Evolutionary conservation across 2,888 invertebrate species (phyloP), one percentile per base, ranked within the genome.

Genomic region (Aquatica leii): DNA sequence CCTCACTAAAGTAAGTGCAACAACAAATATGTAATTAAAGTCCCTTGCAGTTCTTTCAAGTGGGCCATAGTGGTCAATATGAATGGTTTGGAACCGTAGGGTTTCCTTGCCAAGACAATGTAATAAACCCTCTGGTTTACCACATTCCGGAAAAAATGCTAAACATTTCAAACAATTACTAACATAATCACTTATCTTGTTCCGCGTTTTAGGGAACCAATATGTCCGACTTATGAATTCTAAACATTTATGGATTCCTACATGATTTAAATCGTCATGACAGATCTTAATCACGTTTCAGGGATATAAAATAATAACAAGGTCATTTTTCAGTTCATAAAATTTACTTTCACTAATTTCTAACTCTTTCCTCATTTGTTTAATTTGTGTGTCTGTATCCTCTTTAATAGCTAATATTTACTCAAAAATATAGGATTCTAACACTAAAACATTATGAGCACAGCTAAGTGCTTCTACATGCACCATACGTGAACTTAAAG

Each of bases 381-480:
- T 12, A 55, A 76, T 74, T 12, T 62, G 43, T 9, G 51, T 31
- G 59, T 75, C 74, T 34, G 54, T 55, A 49, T 65, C 21, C 54
- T 72, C 69, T 51, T 62, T 59, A 46, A 69, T 48, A 9, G 66
- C 49, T 48, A 73, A 62, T 53, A 21, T 62, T 50, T 66, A 64
- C 34, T 73, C 72, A 46, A 73, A 68, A 9, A 65, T 66, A 51
- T 70, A 72, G 37, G 55, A 68, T 18, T 71, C 69, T 6, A 73
- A 8, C 18, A 73, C 43, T 31, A 72, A 9, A 41, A 40, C 40
- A 6, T 8, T n/a, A 11, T 40, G 12, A 40, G 12, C 40, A 14
- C 73, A 43, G 50, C 75, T 77, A 20, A 76, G 56, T 0, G 76
- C 72, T 64, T 77, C 75, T 0, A 40, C 40, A 40, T 11, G 40